Evolutionary conservation across 1,140 invertebrate species (phyloP), one percentile per base, ranked within the genome.

Genomic region (Drosophila ohnishii): DNA sequence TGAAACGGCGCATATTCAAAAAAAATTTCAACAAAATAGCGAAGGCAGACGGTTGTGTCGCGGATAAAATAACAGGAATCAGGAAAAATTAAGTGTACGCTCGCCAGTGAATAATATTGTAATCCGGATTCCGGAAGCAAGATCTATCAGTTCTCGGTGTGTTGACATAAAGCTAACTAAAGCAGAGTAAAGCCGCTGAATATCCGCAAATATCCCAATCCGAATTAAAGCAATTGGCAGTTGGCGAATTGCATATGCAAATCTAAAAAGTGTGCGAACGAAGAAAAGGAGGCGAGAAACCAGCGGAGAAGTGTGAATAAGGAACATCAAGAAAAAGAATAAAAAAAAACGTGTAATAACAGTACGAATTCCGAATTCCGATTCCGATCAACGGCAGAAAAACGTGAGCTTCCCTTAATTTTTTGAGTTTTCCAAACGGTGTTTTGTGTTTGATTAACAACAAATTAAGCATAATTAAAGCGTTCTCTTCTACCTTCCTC

Each of bases 391-490:
- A 19, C 65, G 47, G n/a, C 65, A 50, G 34, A 66, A 82, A 83
- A 86, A 82, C 82, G 82, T 86, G 82, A 86, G 82, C 83, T 55
- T 62, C 70, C 73, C 69, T 70, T 25, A 37, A 59, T 14, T 32
- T 45, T 73, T 78, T 61, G 59, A 65, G 55, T 78, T 66, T 55
- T 63, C 62, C 57, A 61, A 63, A 66, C 70, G 70, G 75, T 75
- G 65, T 78, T 71, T 66, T 60, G 75, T 65, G 78, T 78, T 81
- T 78, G 78, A 86, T 82, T 79, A 87, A 76, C 65, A 87, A 82
- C 78, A 87, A 86, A 86, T 86, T 86, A 82, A 82, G 62, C 78
- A 87, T 86, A 86, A 79, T 86, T 82, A 75, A 74, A 78, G 63
- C 62, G 75, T 76, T 65, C 56, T 51, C 61, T 78, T 42, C 32